Base-by-base conservation (phyloP, 2,888 invertebrate species). In the Agrochola litura region DNA sequence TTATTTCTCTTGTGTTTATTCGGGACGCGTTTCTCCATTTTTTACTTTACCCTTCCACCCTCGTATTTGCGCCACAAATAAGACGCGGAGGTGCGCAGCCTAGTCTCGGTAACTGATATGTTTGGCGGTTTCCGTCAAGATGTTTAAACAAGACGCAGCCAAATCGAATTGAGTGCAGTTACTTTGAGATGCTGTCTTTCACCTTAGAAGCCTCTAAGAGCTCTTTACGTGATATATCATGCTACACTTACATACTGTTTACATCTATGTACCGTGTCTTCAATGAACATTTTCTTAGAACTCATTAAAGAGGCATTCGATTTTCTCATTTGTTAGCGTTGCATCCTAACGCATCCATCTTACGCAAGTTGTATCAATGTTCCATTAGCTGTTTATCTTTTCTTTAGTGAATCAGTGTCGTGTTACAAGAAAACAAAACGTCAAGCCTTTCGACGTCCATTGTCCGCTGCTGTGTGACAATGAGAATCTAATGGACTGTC, bases 1-100 rank as follows among this genome's bases (percentile, higher is more conserved):
- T 96, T 95, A 95, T 96, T 96, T 94, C 93, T 94, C 93, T 94
- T 94, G 91, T 96, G 95, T 96, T 95, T 95, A 95, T 95, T 96
- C 94, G 94, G 94, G 93, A 91, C 92, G 92, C 93, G 93, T 94
- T 94, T 92, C 93, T 92, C 92, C 93, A 94, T 94, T 95, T 96
- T 95, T 94, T 93, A 92, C 91, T 93, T 94, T 91, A 94, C 95
- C 95, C 95, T 94, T 95, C 94, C 92, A 90, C 92, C 92, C 92
- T 92, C 87, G 89, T 94, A 91, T 95, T 95, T 95, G 93, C 91
- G 91, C 91, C 89, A 91, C 94, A 95, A 95, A 95, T 92, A 95
- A 85, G 82, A 82, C 88, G 90, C 81, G 87, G 89, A 93, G 95
- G 93, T 94, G 94, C 92, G 92, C 93, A 91, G 88, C 86, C 82